Percentiles rank a stretch among this genome's conserved stretches.
phyloP scores from a whole-genome alignment of 53 echinoderm and acorn worm genomes.

The Paracentrotus lividus region DNA sequence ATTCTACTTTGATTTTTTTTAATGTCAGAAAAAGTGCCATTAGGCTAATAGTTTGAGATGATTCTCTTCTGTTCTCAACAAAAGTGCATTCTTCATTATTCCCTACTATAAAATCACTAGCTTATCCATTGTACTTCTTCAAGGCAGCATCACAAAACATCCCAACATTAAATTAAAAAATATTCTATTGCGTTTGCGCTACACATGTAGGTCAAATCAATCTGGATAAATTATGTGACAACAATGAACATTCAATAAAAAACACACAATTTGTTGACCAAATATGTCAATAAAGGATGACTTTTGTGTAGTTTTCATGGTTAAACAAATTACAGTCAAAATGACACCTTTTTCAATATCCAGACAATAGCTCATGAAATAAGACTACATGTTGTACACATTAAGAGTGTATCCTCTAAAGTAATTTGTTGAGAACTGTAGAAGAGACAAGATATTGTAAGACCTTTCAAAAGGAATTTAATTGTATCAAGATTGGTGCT shows the following conservation, averaged over 20 bases:
- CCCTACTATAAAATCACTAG: not conserved
- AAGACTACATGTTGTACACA: no score
- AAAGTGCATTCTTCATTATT: no score
- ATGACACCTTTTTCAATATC: not conserved
- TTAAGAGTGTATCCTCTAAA: no score
- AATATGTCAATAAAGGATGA: not conserved
- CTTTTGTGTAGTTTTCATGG: not conserved
- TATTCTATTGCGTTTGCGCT: not conserved
- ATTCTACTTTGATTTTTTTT: no score
- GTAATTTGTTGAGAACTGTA: not conserved
- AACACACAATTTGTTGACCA: not conserved
- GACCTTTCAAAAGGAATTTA: not conserved
- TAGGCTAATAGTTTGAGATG: no score
- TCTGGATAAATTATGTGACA: conserved; percentile 1
- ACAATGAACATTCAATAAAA: not conserved
- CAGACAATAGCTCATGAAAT: no score
- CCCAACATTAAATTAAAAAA: not conserved
- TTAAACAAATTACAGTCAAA: not conserved
- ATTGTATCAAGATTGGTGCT: not conserved
- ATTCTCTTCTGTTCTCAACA: no score
- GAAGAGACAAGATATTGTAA: not conserved
- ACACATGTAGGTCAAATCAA: not conserved
- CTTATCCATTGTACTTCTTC: not conserved
- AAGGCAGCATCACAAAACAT: not conserved
- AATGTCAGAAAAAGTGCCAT: no score